Evolutionary conservation across 2,888 invertebrate species (phyloP).

Genomic region (Heliconius aoede): DNA sequence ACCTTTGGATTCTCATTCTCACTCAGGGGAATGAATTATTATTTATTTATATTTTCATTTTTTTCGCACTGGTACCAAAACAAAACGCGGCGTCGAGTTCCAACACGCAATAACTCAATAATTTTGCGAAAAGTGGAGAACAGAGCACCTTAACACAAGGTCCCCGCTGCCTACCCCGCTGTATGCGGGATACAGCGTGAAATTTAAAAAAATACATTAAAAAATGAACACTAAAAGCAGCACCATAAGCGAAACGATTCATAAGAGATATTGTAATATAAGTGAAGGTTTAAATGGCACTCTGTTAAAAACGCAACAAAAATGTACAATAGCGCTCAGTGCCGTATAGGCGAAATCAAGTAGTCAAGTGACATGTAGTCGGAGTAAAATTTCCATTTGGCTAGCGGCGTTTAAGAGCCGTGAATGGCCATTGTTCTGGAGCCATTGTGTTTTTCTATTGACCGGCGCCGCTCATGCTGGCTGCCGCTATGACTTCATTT

Average conservation of each 20-base stretch:
- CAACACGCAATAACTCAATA: too few species aligned
- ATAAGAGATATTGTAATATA: conserved; percentile 20
- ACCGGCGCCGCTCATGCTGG: conserved; percentile 64
- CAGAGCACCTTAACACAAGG: too few species aligned
- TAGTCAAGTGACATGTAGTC: conserved; percentile 62
- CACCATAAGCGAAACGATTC: conserved; percentile 1
- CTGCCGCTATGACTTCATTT: conserved; percentile 62
- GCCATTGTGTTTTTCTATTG: conserved; percentile 80
- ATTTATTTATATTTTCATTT: too few species aligned
- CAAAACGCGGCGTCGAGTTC: too few species aligned
- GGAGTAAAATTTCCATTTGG: conserved; percentile 78
- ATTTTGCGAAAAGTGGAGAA: too few species aligned
- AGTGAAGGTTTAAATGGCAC: conserved; percentile 32
- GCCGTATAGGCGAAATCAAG: conserved; percentile 59
- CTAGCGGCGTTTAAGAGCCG: conserved; percentile 73
- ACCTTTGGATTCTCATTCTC: too few species aligned
- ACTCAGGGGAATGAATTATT: too few species aligned
- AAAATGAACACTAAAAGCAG: background rate
- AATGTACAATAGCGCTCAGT: conserved; percentile 47
- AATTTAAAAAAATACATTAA: background rate
- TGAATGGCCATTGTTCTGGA: conserved; percentile 71
- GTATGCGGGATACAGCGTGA: too few species aligned
- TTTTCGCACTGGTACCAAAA: too few species aligned
- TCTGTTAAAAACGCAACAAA: conserved; percentile 40
- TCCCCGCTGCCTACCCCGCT: too few species aligned